A percentile compares a stretch with the other conserved stretches of the same genome.
These are phyloP conservation scores for Drosophila kohkoa DNA, from an alignment of 1,140 invertebrate genomes.

Conservation along the genomic window DNA sequence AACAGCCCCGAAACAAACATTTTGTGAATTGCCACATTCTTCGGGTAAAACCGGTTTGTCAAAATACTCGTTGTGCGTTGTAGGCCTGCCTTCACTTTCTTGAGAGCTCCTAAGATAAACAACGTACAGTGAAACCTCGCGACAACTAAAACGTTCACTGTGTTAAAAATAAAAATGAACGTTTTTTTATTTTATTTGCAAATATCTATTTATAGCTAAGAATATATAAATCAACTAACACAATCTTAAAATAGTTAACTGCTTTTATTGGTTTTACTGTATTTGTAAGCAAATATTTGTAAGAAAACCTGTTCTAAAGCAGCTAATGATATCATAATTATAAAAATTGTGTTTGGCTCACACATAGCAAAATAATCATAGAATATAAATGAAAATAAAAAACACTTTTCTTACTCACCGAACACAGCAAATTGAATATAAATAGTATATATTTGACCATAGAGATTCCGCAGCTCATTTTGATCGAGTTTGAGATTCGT, in stretches of 20 bases:
- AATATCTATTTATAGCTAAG: neutral
- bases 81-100: conserved; percentile 51
- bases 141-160: neutral
- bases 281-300: neutral
- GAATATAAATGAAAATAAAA: neutral
- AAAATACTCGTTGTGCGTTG: neutral
- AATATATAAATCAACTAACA: neutral
- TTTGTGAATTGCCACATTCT: conserved; percentile 31
- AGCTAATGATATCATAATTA: conserved; percentile 64
- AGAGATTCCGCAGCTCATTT: conserved; percentile 89
- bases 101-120: conserved; percentile 6
- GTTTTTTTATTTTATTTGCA: neutral
- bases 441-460: conserved; percentile 94
- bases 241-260: neutral
- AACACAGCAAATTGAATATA: conserved; percentile 93
- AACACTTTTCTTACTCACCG: conserved; percentile 88
- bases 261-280: conserved; percentile 5
- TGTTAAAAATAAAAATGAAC: too few relatives aligned
- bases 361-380: neutral
- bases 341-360: conserved; percentile 5
- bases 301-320: conserved; percentile 32
- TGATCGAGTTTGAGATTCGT: conserved; percentile 60
- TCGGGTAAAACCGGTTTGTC: conserved; percentile 45
- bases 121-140: conserved; percentile 25
- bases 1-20: conserved; percentile 13